These are phyloP conservation scores for Electrona antarctica DNA, from an alignment of 2,113 vertebrate genomes.

Conservation along the genomic window DNA sequence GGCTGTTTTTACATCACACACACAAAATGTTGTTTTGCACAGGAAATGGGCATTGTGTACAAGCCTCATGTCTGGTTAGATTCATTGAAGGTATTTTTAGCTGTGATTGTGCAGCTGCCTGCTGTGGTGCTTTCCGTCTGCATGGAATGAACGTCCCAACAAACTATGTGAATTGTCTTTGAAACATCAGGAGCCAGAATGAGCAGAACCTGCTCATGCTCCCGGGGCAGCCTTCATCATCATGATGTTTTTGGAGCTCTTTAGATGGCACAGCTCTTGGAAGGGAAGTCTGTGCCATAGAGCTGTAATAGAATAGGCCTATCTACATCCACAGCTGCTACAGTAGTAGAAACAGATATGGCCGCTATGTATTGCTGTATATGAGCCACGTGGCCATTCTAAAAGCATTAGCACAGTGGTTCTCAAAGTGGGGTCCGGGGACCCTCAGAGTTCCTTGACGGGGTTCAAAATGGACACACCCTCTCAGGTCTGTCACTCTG, in stretches of 20 bases:
- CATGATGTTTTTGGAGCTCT: neutral
- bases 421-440: too few relatives aligned
- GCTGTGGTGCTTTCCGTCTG: conserved; percentile 12
- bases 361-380: neutral
- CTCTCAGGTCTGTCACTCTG: too few relatives aligned
- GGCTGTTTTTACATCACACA: conserved; percentile 48
- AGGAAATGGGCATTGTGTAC: conserved; percentile 19
- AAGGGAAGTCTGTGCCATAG: neutral
- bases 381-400: neutral
- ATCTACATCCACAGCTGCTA: neutral
- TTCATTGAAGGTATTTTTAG: conserved; percentile 42
- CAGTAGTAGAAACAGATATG: neutral
- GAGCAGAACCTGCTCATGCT: neutral
- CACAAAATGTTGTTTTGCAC: conserved; percentile 32
- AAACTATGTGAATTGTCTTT: neutral
- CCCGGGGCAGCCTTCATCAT: neutral
- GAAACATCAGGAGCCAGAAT: conserved; percentile 5
- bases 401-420: conserved; percentile 2
- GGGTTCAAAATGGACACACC: too few relatives aligned
- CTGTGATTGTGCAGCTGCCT: conserved; percentile 7
- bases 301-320: neutral
- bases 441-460: too few relatives aligned
- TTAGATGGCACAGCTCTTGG: neutral
- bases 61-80: conserved; percentile 25
- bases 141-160: conserved; percentile 1